phyloP scores from a whole-genome alignment of 1,140 invertebrate species.

The Apis florea region DNA sequence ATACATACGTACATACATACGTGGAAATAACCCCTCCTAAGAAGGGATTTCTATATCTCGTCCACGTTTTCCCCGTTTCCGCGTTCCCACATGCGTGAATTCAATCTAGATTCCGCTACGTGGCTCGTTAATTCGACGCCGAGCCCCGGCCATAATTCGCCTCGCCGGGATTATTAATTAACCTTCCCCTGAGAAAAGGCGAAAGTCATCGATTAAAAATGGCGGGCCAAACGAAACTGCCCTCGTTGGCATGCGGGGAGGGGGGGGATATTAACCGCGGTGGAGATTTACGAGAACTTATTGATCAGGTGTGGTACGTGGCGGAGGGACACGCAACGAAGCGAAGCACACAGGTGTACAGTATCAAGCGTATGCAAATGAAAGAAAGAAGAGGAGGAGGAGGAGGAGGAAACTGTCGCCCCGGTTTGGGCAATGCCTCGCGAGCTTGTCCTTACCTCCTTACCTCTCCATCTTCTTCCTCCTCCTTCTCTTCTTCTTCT shows the following conservation, averaged over 20 bases:
- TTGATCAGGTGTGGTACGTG: conserved; percentile 31
- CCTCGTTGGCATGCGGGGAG: conserved; percentile 33
- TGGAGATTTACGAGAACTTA: conserved; percentile 46
- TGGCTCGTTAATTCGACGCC: conserved; percentile 10
- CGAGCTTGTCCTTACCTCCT: conserved; percentile 2
- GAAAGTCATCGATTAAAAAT: conserved; percentile 32
- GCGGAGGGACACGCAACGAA: conserved; percentile 32
- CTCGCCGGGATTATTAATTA: conserved; percentile 31
- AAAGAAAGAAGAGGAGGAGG: not conserved
- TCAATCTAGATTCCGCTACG: conserved; percentile 16
- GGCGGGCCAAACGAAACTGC: not conserved
- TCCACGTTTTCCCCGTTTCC: conserved; percentile 13
- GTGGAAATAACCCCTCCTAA: not conserved
- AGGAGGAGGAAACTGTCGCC: conserved; percentile 63
- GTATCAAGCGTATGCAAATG: conserved; percentile 29
- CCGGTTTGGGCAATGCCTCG: conserved; percentile 69
- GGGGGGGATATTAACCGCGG: too few species aligned
- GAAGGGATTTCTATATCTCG: not conserved
- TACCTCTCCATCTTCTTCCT: not conserved
- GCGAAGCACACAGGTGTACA: conserved; percentile 55
- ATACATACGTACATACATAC: not conserved
- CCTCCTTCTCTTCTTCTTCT: not conserved
- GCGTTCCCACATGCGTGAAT: conserved; percentile 24
- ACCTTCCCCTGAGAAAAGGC: not conserved
- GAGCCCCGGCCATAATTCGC: conserved; percentile 20